phyloP scores from a whole-genome alignment of 2,797 vertebrate species.

The Acanthiza pusilla region DNA sequence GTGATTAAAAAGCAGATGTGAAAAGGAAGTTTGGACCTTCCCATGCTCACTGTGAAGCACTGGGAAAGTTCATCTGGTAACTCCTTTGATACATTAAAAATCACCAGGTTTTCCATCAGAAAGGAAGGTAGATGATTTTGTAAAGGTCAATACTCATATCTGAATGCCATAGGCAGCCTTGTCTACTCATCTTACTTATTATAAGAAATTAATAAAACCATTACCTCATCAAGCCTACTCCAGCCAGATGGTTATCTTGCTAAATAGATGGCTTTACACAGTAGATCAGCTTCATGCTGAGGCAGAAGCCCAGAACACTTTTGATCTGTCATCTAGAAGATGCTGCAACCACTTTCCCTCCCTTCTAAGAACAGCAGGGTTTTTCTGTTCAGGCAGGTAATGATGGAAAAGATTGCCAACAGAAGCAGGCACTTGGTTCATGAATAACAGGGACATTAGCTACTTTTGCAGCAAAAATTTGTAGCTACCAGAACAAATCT shows the following conservation, averaged over 20 bases:
- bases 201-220: slow-evolving; percentile 28
- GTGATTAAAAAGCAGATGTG: background rate
- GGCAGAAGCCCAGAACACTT: background rate
- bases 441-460: background rate
- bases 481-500: background rate
- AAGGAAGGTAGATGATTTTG: background rate
- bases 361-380: background rate
- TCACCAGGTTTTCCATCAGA: background rate
- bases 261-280: slow-evolving; percentile 14
- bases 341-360: background rate
- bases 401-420: background rate
- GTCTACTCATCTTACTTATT: background rate
- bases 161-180: background rate
- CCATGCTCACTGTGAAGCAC: background rate
- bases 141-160: background rate
- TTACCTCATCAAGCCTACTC: slow-evolving; percentile 18
- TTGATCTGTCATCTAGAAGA: background rate
- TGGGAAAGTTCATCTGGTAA: background rate
- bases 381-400: slow-evolving; percentile 1
- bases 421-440: background rate
- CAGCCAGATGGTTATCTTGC: slow-evolving; percentile 15
- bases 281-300: background rate
- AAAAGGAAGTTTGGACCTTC: background rate
- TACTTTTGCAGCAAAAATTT: background rate
- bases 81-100: background rate